Evolutionary conservation across 35 echinoderm and acorn worm genomes (phyloP), one percentile per base, ranked within the genome.

Genomic region (Patiria miniata): DNA sequence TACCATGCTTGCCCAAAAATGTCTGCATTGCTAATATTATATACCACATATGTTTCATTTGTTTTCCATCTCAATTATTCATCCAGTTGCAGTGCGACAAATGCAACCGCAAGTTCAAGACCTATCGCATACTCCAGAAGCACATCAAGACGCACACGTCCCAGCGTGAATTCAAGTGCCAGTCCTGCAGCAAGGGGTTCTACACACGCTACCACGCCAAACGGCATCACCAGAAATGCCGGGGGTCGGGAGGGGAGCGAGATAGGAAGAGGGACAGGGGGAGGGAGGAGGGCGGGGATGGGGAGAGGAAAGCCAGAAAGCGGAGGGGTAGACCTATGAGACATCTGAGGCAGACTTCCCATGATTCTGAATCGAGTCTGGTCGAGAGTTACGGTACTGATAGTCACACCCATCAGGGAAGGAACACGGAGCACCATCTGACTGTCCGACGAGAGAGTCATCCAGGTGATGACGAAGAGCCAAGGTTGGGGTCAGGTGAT

Each of bases 111-210:
- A 78, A 36, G 77, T 93, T 93, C 56, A 88, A 81, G 86, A 81
- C 61, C 15, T 32, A 78, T 2, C 69, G 40, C 9, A 86, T 88
- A 2, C 68, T 88, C 36, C 47, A 81, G 52, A 93, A 87, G 42
- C 91, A 93, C 60, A 77, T 93, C 60, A 88, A 88, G 52, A 88
- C 73, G 1, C 91, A 93, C 51, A 55, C 86, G 1, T 79, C 79
- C 39, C 47, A 83, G 15, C 51, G 91, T 8, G 86, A 93, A 12
- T 79, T 39, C 60, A 79, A 78, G 9, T 93, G 91, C 53, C 21
- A 16, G 15, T 22, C 60, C n/a, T 93, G 91, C 78, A 69, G 51
- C 30, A 88, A 88, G 47, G 86, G 32, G 8, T 93, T 93, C 65
- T 51, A 55, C 22, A 88, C 91, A 16, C 30, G 47, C 21, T 93